Evolutionary conservation across 2,113 vertebrate genomes (phyloP).

Genomic region (Mesitornis unicolor): DNA sequence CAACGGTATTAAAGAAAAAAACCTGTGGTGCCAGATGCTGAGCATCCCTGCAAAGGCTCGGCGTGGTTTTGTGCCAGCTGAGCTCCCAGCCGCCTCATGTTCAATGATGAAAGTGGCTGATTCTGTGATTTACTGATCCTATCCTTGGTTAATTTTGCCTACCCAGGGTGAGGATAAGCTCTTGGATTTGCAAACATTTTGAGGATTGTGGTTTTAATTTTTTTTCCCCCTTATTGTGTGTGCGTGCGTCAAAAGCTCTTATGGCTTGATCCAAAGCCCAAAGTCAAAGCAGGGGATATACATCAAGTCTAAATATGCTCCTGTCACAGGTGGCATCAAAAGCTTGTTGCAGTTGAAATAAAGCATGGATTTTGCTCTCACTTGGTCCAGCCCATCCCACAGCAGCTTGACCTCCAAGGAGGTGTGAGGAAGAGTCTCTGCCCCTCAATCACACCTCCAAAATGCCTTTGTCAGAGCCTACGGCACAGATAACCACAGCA

Average conservation of each 20-base stretch:
- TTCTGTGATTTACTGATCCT: slow-evolving; percentile 13
- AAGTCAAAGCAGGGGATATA: not conserved
- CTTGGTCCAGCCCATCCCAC: not conserved
- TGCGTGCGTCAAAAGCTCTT: not conserved
- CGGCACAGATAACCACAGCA: not conserved
- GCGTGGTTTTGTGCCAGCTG: not conserved
- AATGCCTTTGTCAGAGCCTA: not conserved
- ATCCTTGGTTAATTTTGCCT: not conserved
- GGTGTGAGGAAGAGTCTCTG: not conserved
- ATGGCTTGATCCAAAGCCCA: not conserved
- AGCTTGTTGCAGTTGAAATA: not conserved
- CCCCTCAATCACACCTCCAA: not conserved
- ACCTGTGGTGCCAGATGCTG: not conserved
- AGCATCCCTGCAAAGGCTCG: not conserved
- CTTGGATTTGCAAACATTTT: slow-evolving; percentile 45
- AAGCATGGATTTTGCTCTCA: not conserved
- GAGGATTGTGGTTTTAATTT: not conserved
- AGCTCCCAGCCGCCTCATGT: not conserved
- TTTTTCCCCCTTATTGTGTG: not conserved
- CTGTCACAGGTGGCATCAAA: not conserved
- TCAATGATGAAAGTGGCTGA: not conserved
- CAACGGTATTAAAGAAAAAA: not conserved
- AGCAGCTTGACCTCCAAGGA: not conserved
- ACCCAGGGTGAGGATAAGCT: not conserved
- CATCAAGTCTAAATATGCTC: not conserved